A percentile compares a stretch with the other conserved stretches of the same genome.
These are phyloP conservation scores for Pseudocheirus occidentalis DNA, from an alignment of 2,797 vertebrate genomes.

Conservation along the genomic window DNA sequence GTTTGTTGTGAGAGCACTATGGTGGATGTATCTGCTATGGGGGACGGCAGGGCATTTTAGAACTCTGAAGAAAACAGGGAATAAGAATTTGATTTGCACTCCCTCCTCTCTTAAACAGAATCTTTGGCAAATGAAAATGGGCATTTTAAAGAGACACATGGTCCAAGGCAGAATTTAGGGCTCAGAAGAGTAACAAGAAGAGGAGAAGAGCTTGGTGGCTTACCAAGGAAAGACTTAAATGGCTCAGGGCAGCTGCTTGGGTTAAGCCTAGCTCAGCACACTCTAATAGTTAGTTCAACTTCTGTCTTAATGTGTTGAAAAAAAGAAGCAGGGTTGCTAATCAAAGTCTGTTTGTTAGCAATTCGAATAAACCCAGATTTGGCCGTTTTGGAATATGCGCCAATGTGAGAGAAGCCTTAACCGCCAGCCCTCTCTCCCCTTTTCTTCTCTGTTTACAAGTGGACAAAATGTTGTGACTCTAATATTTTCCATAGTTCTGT, in stretches of 20 bases:
- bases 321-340: background rate
- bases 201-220: background rate
- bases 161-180: background rate
- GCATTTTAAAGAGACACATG: background rate
- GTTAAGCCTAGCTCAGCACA: background rate
- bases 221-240: background rate
- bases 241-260: background rate
- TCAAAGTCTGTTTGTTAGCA: background rate
- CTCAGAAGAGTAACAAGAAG: background rate
- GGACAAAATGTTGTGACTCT: background rate
- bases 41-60: rapidly evolving
- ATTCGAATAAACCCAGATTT: slow-evolving; percentile 20
- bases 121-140: background rate
- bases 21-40: background rate
- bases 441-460: slow-evolving; percentile 8
- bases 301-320: background rate
- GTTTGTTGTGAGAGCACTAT: background rate
- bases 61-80: background rate
- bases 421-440: background rate
- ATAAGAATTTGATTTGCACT: background rate
- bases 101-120: background rate
- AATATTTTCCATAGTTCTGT: background rate
- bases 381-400: slow-evolving; percentile 14
- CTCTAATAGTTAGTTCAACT: background rate
- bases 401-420: background rate